Evolutionary conservation across 2,888 invertebrate species (phyloP).

Genomic region (Diadegma fenestrale): DNA sequence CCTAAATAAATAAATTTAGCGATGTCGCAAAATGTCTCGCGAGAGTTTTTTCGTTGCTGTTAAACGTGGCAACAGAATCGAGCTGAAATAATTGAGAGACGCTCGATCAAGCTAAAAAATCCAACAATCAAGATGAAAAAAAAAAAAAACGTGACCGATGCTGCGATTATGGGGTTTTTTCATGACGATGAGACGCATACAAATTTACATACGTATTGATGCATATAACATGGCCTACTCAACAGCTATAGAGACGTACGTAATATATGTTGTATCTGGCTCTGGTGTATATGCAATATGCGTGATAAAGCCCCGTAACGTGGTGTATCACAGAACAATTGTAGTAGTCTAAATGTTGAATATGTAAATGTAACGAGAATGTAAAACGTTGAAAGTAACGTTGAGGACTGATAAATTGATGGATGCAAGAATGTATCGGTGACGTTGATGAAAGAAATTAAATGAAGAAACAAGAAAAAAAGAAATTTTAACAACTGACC

Average conservation of each 20-base stretch:
- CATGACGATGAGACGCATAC: slow-evolving; percentile 23
- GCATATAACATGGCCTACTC: slow-evolving; percentile 48
- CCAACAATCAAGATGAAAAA: too few relatives aligned
- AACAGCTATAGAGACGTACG: slow-evolving; percentile 74
- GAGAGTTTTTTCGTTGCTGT: not conserved
- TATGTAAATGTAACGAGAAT: slow-evolving; percentile 73
- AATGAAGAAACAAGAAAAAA: slow-evolving; percentile 5
- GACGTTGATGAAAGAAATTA: slow-evolving; percentile 76
- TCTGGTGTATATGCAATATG: slow-evolving; percentile 68
- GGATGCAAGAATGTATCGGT: slow-evolving; percentile 79
- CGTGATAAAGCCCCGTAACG: slow-evolving; percentile 85
- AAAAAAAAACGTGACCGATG: not conserved
- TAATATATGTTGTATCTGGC: slow-evolving; percentile 60
- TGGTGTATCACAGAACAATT: slow-evolving; percentile 85
- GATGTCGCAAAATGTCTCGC: too few relatives aligned
- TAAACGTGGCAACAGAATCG: not conserved
- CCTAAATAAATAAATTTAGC: too few relatives aligned
- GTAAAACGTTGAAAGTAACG: slow-evolving; percentile 83
- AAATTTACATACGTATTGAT: slow-evolving; percentile 32
- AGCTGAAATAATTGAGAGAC: not conserved
- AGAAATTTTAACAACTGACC: not conserved
- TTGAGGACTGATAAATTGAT: slow-evolving; percentile 82
- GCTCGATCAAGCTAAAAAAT: not conserved
- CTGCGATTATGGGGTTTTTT: not conserved
- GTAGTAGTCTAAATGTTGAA: slow-evolving; percentile 80